phyloP scores from a whole-genome alignment of 2,888 invertebrate genomes.

The Sialis fuliginosa region DNA sequence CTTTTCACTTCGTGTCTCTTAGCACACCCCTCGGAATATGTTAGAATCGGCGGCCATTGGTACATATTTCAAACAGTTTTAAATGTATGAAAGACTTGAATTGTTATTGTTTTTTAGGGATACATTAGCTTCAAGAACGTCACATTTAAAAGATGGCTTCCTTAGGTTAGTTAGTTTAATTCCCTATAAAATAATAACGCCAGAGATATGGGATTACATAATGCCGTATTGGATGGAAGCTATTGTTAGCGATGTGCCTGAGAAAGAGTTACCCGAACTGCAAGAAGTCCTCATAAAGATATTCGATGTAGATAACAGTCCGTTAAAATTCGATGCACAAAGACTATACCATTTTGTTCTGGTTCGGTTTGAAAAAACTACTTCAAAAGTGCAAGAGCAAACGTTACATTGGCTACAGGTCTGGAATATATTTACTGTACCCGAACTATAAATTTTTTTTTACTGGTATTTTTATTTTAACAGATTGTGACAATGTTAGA shows the following conservation, averaged over 20 bases:
- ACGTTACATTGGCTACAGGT: conserved; percentile 80
- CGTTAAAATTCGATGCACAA: conserved; percentile 84
- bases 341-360: conserved; percentile 91
- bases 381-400: conserved; percentile 70
- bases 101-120: conserved; percentile 35
- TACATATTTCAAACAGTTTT: conserved; percentile 19
- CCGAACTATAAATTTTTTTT: background rate
- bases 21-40: conserved; percentile 92
- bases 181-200: conserved; percentile 92
- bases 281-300: conserved; percentile 81
- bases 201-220: conserved; percentile 93
- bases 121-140: conserved; percentile 67
- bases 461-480: conserved; percentile 12
- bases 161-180: conserved; percentile 88
- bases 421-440: conserved; percentile 8
- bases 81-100: too few species aligned
- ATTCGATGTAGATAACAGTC: conserved; percentile 89
- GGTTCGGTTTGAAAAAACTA: conserved; percentile 61
- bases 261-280: conserved; percentile 69
- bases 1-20: conserved; percentile 85
- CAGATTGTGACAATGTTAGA: conserved; percentile 75
- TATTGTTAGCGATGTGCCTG: conserved; percentile 79
- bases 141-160: conserved; percentile 87
- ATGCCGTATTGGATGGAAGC: conserved; percentile 99
- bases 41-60: conserved; percentile 92